These are phyloP conservation scores for Petrocephalus sullivani DNA, from an alignment of 2,797 vertebrate species.

Conservation along the genomic window DNA sequence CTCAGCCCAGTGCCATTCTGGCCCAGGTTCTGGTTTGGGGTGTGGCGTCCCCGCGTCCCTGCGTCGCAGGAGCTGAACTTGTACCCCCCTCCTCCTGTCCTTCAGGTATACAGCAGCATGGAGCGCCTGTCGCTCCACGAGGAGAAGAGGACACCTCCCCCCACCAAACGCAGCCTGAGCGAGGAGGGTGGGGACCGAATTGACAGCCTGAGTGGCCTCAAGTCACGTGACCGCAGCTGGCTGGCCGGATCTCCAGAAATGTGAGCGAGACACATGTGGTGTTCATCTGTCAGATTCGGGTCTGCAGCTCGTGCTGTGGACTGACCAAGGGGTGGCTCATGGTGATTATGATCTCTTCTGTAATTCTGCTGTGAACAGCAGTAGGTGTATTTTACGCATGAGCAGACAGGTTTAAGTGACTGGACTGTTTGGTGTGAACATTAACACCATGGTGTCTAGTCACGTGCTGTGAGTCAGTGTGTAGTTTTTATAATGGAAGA, in stretches of 20 bases:
- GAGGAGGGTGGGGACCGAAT: constrained; percentile 85
- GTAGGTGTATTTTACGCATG: not conserved
- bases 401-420: not conserved
- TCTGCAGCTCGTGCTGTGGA: not conserved
- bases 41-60: not conserved
- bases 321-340: not conserved
- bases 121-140: constrained; percentile 87
- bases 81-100: not conserved
- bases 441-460: not conserved
- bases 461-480: not conserved
- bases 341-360: not conserved
- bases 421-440: not conserved
- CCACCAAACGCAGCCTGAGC: constrained; percentile 88
- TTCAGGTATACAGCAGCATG: constrained; percentile 96
- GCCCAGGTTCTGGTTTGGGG: not conserved
- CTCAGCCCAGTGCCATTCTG: not conserved
- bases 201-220: constrained; percentile 74
- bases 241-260: constrained; percentile 92
- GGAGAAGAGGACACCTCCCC: constrained; percentile 78
- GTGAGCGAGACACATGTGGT: constrained; percentile 58
- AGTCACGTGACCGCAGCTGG: constrained; percentile 82
- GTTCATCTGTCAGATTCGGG: not conserved
- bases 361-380: not conserved
- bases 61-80: not conserved
- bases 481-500: not conserved